Percentiles rank a stretch among this genome's conserved stretches.
These are phyloP conservation scores for Chorisops tibialis DNA, from an alignment of 2,888 invertebrate genomes.

Conservation along the genomic window DNA sequence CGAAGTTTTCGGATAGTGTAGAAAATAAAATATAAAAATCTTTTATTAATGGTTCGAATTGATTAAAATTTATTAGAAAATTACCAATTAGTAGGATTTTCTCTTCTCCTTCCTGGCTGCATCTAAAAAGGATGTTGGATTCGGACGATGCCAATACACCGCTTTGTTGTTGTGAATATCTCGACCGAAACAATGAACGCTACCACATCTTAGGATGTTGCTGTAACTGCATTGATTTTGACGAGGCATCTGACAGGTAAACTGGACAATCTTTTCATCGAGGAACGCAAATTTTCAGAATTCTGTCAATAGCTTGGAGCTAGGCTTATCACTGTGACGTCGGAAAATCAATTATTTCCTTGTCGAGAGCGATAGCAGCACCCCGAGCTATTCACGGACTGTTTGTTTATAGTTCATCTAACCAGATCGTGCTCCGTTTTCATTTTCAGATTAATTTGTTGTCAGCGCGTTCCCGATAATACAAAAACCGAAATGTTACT, in stretches of 20 bases:
- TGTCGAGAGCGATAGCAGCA: too few relatives aligned
- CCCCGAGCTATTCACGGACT: too few relatives aligned
- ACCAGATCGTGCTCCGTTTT: neutral
- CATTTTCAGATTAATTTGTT: conserved; percentile 48
- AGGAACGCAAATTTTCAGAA: neutral
- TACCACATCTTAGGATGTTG: conserved; percentile 59
- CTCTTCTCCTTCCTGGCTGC: too few relatives aligned
- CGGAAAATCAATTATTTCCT: too few relatives aligned
- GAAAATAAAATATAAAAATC: too few relatives aligned
- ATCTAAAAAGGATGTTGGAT: conserved; percentile 1
- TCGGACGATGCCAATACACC: neutral
- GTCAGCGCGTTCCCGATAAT: conserved; percentile 41
- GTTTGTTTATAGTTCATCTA: too few relatives aligned
- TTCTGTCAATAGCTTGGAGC: too few relatives aligned
- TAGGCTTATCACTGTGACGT: too few relatives aligned
- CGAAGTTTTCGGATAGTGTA: too few relatives aligned
- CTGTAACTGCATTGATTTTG: conserved; percentile 59
- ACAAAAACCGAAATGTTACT: conserved; percentile 46
- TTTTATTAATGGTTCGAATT: too few relatives aligned
- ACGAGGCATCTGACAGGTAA: conserved; percentile 57
- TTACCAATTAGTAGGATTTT: too few relatives aligned
- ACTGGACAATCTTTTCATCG: neutral
- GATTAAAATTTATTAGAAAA: too few relatives aligned
- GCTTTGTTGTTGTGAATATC: conserved; percentile 61
- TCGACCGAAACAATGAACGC: conserved; percentile 53